A percentile compares a stretch with the other conserved stretches of the same genome.
phyloP scores from a whole-genome alignment of 2,113 vertebrate genomes.

The Patagioenas fasciata region DNA sequence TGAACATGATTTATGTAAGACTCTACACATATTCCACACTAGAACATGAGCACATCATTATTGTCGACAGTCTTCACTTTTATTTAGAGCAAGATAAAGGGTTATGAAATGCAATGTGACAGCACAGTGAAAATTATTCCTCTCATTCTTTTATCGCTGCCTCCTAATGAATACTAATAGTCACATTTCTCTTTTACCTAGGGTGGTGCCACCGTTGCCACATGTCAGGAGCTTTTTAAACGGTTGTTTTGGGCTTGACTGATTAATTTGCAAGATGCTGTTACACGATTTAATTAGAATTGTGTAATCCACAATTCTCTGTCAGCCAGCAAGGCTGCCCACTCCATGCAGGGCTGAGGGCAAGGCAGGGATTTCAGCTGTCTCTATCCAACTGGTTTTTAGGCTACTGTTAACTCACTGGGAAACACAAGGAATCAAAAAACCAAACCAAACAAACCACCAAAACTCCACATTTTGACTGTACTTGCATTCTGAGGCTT shows the following conservation, averaged over 20 bases:
- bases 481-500: background rate
- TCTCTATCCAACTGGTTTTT: background rate
- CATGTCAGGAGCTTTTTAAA: background rate
- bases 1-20: background rate
- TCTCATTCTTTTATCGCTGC: background rate
- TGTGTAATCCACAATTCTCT: background rate
- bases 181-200: background rate
- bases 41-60: background rate
- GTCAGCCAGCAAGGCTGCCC: background rate
- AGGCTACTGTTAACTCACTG: background rate
- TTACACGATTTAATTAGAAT: background rate
- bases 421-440: background rate
- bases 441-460: too few species aligned
- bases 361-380: background rate
- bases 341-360: background rate
- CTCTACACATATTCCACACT: background rate
- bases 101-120: background rate
- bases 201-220: slow-evolving; percentile 8
- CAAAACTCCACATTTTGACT: background rate
- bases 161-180: background rate
- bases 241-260: background rate
- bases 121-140: background rate
- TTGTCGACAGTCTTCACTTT: background rate
- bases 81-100: background rate
- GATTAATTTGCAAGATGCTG: slow-evolving; percentile 28